Evolutionary conservation across 1,140 invertebrate genomes (phyloP).

Genomic region (Maniola jurtina): DNA sequence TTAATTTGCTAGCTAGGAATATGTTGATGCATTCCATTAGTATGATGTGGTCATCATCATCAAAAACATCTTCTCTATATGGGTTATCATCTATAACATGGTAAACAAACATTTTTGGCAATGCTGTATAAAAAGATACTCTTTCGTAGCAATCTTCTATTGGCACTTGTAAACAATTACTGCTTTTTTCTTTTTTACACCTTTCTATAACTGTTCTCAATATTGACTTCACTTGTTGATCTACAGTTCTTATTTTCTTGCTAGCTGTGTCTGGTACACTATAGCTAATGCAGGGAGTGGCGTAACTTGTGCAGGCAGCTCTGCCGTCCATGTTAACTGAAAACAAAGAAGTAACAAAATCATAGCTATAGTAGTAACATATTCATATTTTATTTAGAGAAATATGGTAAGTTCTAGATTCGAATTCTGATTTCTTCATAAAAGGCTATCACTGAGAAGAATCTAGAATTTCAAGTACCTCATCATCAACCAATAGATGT

Average conservation of each 20-base stretch:
- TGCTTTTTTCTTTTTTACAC: slow-evolving; percentile 31
- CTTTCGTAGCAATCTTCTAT: slow-evolving; percentile 27
- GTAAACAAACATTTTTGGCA: slow-evolving; percentile 18
- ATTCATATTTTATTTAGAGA: no score
- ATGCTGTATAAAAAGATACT: slow-evolving; percentile 28
- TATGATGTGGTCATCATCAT: slow-evolving; percentile 16
- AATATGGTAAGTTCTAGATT: no score
- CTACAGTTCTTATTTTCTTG: slow-evolving; percentile 2
- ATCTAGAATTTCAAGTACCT: no score
- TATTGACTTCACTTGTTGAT: slow-evolving; percentile 11
- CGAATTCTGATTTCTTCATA: no score
- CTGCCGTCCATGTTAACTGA: background rate
- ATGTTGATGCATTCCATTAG: slow-evolving; percentile 26
- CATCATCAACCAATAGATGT: no score
- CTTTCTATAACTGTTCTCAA: slow-evolving; percentile 16
- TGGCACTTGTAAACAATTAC: slow-evolving; percentile 17
- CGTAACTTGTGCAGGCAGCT: no score
- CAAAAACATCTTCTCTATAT: slow-evolving; percentile 12
- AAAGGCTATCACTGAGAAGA: no score
- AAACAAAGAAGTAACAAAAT: background rate
- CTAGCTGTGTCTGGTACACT: background rate
- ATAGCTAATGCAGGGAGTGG: no score
- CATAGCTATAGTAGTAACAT: no score
- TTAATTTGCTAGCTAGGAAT: slow-evolving; percentile 10
- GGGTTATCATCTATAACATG: slow-evolving; percentile 16